Conservation (phyloP, 2,888 invertebrate genomes). For the Scaptodrosophila latifasciaeformis region DNA sequence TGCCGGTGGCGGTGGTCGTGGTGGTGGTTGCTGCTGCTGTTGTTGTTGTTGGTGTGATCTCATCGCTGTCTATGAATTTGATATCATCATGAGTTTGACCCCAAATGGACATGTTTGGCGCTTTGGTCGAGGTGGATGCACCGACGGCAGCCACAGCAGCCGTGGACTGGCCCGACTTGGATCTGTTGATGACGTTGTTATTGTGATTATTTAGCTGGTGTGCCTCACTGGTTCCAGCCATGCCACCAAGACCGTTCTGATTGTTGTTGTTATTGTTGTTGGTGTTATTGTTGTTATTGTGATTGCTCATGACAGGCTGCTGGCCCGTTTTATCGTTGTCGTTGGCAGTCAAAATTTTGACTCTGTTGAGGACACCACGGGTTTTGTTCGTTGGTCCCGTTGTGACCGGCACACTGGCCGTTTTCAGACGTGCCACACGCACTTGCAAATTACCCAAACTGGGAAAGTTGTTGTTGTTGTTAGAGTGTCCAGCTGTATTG, state of each 20-base stretch:
- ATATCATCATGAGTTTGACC: slow-evolving; percentile 67
- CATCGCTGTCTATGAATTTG: slow-evolving; percentile 71
- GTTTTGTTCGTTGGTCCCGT: slow-evolving; percentile 41
- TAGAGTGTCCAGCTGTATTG: no score
- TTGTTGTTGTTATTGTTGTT: slow-evolving; percentile 26
- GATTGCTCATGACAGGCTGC: slow-evolving; percentile 15
- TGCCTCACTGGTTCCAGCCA: no score
- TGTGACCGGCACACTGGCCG: slow-evolving; percentile 29
- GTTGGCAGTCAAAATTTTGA: slow-evolving; percentile 6
- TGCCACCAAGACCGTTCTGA: no score
- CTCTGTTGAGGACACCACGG: slow-evolving; percentile 28
- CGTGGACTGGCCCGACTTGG: no score
- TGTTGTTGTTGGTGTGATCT: slow-evolving; percentile 31
- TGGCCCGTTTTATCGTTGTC: slow-evolving; percentile 11
- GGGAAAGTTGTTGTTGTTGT: no score
- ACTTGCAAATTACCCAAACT: no score
- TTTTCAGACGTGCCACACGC: neutral
- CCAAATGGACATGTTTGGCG: slow-evolving; percentile 29
- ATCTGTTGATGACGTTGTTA: slow-evolving; percentile 31
- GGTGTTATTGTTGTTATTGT: slow-evolving; percentile 1
- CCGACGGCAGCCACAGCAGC: slow-evolving; percentile 38
- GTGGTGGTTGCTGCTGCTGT: slow-evolving; percentile 6
- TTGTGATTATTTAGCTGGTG: slow-evolving; percentile 27
- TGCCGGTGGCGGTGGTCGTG: slow-evolving; percentile 35
- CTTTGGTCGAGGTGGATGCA: slow-evolving; percentile 37